Conservation (phyloP, 2,888 invertebrate genomes). For the Myopa tessellatipennis region DNA sequence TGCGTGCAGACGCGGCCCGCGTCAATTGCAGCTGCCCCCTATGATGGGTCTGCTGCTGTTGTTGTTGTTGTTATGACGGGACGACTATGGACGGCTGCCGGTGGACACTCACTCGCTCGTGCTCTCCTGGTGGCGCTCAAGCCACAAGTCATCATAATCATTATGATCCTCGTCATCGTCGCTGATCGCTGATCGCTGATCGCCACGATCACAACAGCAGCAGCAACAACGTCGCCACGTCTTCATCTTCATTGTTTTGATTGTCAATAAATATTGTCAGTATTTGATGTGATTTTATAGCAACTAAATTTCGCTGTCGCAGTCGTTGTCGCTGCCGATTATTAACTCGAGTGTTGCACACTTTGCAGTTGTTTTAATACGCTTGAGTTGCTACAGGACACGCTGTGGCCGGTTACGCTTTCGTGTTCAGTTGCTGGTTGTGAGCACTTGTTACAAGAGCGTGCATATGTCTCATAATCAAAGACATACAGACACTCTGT, state of each 20-base stretch:
- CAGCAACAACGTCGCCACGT: conserved; percentile 13
- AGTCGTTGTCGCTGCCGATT: background rate
- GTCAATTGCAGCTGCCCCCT: conserved; percentile 53
- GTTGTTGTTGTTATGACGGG: conserved; percentile 29
- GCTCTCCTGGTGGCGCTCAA: conserved; percentile 15
- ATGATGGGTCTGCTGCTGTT: conserved; percentile 43
- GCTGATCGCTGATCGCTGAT: background rate
- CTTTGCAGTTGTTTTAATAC: background rate
- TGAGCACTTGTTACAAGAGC: background rate
- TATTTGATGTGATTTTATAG: conserved; percentile 33
- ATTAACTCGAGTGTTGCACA: background rate
- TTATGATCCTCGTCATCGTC: conserved; percentile 31
- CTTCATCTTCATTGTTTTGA: conserved; percentile 26
- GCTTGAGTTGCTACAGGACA: background rate
- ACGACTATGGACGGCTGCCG: conserved; percentile 12
- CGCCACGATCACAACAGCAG: background rate
- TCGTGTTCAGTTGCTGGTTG: conserved; percentile 2
- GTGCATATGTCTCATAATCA: background rate
- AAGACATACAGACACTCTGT: background rate
- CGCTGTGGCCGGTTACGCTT: conserved; percentile 9
- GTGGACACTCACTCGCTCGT: conserved; percentile 39
- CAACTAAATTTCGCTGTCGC: conserved; percentile 7
- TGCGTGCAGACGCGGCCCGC: conserved; percentile 21
- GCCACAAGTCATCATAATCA: conserved; percentile 27
- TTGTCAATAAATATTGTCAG: conserved; percentile 37